Evolutionary conservation across 2,888 invertebrate species (phyloP).

Genomic region (Folsomia candida): DNA sequence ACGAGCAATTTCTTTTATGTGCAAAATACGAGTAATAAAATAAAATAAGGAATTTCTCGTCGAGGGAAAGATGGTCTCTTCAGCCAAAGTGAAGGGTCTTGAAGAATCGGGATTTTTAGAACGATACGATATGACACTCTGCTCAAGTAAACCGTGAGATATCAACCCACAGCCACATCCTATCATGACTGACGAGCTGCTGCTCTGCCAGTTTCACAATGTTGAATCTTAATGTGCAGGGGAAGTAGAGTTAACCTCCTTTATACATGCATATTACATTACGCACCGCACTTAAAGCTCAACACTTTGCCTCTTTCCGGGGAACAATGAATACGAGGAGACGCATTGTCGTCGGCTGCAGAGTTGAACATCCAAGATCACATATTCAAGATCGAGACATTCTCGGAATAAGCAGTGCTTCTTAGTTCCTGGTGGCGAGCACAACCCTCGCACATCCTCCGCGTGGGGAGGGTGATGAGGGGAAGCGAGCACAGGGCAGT

Average conservation of each 20-base stretch:
- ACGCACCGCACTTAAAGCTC: neutral
- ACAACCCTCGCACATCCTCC: constrained; percentile 15
- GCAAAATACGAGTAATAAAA: constrained; percentile 51
- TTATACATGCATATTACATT: constrained; percentile 1
- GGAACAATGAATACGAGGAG: constrained; percentile 3
- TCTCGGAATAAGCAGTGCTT: neutral
- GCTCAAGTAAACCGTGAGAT: neutral
- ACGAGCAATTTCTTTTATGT: constrained; percentile 48
- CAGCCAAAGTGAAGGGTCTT: neutral
- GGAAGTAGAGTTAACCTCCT: neutral
- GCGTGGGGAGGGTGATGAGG: neutral
- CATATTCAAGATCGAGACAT: neutral
- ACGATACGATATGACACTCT: neutral
- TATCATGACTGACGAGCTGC: neutral
- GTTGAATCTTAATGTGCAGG: neutral
- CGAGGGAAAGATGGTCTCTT: constrained; percentile 26
- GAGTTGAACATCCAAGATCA: constrained; percentile 11
- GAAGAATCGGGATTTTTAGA: neutral
- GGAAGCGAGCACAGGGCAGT: neutral
- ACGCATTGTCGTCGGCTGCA: neutral
- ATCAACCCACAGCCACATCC: neutral
- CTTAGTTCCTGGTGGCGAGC: neutral
- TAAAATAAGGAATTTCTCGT: constrained; percentile 51
- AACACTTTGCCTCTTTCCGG: neutral
- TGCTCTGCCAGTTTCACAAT: neutral